These are phyloP conservation scores for Myopa testacea DNA, from an alignment of 2,888 invertebrate species.

Conservation along the genomic window DNA sequence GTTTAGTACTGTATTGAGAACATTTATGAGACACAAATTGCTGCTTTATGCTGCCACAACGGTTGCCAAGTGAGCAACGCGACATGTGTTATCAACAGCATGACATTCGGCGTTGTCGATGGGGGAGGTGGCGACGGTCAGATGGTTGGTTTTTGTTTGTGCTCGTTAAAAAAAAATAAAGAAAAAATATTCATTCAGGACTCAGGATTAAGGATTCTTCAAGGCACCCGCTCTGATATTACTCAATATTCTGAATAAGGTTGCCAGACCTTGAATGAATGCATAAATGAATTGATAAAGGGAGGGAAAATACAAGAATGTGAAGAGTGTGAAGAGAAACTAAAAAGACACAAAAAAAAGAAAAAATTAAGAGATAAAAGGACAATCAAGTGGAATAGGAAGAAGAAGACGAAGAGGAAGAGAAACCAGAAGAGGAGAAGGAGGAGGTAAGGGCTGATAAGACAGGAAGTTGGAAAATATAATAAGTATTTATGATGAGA, in stretches of 20 bases:
- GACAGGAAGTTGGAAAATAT: too few relatives aligned
- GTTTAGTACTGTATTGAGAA: conserved; percentile 46
- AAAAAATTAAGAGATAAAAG: too few relatives aligned
- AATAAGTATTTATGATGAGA: too few relatives aligned
- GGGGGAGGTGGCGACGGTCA: neutral
- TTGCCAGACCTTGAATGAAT: neutral
- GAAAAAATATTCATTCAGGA: neutral
- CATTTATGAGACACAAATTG: conserved; percentile 62
- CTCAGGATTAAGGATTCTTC: neutral
- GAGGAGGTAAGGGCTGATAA: too few relatives aligned
- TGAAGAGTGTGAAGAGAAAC: too few relatives aligned
- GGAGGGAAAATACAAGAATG: too few relatives aligned
- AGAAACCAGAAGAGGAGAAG: too few relatives aligned
- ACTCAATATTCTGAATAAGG: neutral
- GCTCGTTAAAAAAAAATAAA: neutral
- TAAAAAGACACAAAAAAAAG: too few relatives aligned
- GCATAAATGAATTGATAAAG: too few relatives aligned
- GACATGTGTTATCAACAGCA: neutral
- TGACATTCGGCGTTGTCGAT: neutral
- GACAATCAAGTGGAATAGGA: too few relatives aligned
- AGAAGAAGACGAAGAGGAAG: too few relatives aligned
- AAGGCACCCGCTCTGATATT: neutral
- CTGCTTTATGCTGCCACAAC: conserved; percentile 42
- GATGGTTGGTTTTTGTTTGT: neutral
- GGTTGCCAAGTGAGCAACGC: conserved; percentile 29